Conservation (phyloP, 2,888 invertebrate genomes). For the Coecobrya sp. region DNA sequence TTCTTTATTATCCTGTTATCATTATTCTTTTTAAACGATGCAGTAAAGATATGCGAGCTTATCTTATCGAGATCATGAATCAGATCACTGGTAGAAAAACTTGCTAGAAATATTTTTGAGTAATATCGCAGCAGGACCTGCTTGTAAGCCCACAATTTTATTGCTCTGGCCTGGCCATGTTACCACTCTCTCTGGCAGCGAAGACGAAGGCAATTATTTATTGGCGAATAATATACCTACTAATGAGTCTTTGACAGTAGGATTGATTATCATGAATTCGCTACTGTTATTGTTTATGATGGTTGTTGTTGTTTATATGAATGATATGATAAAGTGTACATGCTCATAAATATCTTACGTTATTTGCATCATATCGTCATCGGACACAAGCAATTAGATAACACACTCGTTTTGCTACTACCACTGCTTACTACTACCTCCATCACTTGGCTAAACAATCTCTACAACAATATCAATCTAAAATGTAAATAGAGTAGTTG, state of each 20-base stretch:
- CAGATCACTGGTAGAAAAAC: no score
- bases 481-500: constrained; percentile 30
- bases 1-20: no score
- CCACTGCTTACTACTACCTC: constrained; percentile 30
- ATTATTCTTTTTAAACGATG: no score
- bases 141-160: neutral
- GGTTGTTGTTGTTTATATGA: neutral
- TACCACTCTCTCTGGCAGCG: neutral
- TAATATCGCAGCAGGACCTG: neutral
- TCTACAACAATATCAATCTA: constrained; percentile 5
- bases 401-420: constrained; percentile 72
- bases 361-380: neutral
- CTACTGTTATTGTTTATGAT: constrained; percentile 16
- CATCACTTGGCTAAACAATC: neutral
- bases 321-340: neutral
- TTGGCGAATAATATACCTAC: constrained; percentile 12
- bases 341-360: constrained; percentile 24
- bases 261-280: constrained; percentile 24
- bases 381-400: constrained; percentile 62
- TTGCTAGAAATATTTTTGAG: neutral
- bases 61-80: no score
- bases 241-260: constrained; percentile 41
- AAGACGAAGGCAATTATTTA: neutral
- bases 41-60: no score
- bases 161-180: neutral